These are phyloP conservation scores for Channa argus DNA, from an alignment of 2,113 vertebrate species.

Conservation along the genomic window DNA sequence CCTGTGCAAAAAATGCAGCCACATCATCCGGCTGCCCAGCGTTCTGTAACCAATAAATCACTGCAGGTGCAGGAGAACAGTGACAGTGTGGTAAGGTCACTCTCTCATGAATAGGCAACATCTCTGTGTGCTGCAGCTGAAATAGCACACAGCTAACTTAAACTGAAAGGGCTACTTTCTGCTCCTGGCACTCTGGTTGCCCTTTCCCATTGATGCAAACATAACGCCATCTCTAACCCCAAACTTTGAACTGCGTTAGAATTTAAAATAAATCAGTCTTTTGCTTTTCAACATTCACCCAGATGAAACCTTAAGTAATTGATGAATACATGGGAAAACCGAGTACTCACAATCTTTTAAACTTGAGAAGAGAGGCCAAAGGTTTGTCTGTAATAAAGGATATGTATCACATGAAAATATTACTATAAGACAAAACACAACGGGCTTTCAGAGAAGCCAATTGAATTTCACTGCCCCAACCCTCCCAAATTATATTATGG, in stretches of 20 bases:
- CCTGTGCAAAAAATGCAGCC: slow-evolving; percentile 23
- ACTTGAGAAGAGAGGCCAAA: neutral
- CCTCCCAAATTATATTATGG: slow-evolving; percentile 2
- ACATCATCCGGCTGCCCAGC: slow-evolving; percentile 51
- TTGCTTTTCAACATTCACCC: neutral
- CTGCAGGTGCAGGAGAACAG: slow-evolving; percentile 60
- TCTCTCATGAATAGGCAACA: slow-evolving; percentile 71
- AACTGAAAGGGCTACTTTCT: slow-evolving; percentile 45
- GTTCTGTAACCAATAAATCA: slow-evolving; percentile 72
- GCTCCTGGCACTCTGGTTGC: slow-evolving; percentile 18
- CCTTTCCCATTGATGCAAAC: slow-evolving; percentile 42
- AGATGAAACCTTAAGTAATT: slow-evolving; percentile 11
- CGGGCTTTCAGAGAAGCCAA: neutral
- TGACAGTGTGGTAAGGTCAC: slow-evolving; percentile 72
- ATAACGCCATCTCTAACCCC: neutral
- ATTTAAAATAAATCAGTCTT: neutral
- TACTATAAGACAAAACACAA: neutral
- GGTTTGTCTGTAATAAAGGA: neutral
- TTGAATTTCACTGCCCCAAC: neutral
- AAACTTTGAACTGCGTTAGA: neutral
- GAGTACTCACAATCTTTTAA: slow-evolving; percentile 10
- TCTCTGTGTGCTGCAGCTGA: slow-evolving; percentile 55
- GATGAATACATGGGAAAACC: neutral
- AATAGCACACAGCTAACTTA: slow-evolving; percentile 50
- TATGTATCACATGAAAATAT: neutral